Base-by-base conservation (phyloP, 2,888 invertebrate genomes). In the Cloeon dipterum region DNA sequence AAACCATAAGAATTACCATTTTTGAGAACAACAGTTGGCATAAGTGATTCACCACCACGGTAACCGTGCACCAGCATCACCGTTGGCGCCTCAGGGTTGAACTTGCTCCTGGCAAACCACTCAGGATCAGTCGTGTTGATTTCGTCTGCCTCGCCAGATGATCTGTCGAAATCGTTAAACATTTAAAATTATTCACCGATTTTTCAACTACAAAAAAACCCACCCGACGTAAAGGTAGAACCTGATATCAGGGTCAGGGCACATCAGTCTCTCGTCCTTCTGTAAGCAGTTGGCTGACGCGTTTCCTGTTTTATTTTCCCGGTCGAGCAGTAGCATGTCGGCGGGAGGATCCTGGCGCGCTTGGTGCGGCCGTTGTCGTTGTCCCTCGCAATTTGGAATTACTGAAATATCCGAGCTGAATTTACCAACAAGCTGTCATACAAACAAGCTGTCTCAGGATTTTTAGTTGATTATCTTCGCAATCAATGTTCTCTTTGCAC, bases 61-160 rank as follows among this genome's bases (percentile, higher is more conserved):
- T 81, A 81, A 2, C 79, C 79, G 47, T 81, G 79, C 19, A 79
- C 59, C 18, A 79, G 52, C 36, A 79, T 54, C 18, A 77, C 62
- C 42, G 32, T 33, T 5, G 34, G 19, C 1, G 20, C 19, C 8
- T 26, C 34, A 5, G 38, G 34, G 20, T 38, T 29, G 29, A 14
- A 29, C 5, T 5, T 8, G n/a, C 29, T 29, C 13, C 29, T n/a
- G 16, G n/a, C 16, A n/a, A 29, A 29, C 29, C 29, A 29, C n/a
- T 29, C 16, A 14, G n/a, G 29, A 29, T 29, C 29, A 16, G 8
- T 29, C 29, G 16, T 5, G 29, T 29, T 16, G 7, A 29, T 29
- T 16, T 5, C 16, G 13, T 29, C 29, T 5, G 8, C 14, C 10
- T 29, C 29, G n/a, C 29, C 29, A 14, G 7, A 8, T 8, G 5